Base-by-base conservation (phyloP, 2,797 vertebrate genomes). In the Leptoclinus maculatus region DNA sequence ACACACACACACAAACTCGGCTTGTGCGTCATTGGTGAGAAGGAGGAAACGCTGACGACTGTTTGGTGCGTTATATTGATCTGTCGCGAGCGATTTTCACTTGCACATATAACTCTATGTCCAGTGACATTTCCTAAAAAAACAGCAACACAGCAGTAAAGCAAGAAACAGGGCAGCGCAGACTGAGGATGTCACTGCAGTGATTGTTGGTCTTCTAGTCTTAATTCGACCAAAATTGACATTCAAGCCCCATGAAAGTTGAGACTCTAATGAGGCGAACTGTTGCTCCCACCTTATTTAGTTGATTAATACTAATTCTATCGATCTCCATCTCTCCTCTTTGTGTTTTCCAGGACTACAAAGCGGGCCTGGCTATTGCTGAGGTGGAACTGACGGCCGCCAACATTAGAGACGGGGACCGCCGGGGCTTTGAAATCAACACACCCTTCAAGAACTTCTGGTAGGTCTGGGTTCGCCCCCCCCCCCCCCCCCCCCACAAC, bases 381-480 rank as follows among this genome's bases (percentile, higher is more conserved):
- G 82, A 96, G 83, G 96, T 99, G 81, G 95, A 97, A 41, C 95
- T 99, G 95, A 97, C 96, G 1, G 96, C 97, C 71, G 96, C 97
- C 69, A 97, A 96, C 56, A 95, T 98, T n/a, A 96, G 95, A 89
- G 96, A 96, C 41, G 79, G 95, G 72, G 98, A 99, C 84, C 95
- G 96, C 36, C 90, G 95, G 58, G 94, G 94, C 83, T 99, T 99
- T 89, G 98, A 99, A 93, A 94, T 99, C 94, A 98, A 96, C 91
- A 99, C 98, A 19, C 98, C 98, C 56, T 99, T 98, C 78, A 96
- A 95, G 91, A 98, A 94, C 88, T 99, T 99, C 90, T 97, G 97
- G 98, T 99, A 92, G 92, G 95, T 90, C 66, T 14, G 66, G 4
- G 17, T 34, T 29, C 16, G 14, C 27, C 53, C 25, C 82, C 4